Percentiles rank a stretch among this genome's conserved stretches.
These are phyloP conservation scores for Kuschelorhynchus macadamiae DNA, from an alignment of 2,888 invertebrate genomes.

Conservation along the genomic window DNA sequence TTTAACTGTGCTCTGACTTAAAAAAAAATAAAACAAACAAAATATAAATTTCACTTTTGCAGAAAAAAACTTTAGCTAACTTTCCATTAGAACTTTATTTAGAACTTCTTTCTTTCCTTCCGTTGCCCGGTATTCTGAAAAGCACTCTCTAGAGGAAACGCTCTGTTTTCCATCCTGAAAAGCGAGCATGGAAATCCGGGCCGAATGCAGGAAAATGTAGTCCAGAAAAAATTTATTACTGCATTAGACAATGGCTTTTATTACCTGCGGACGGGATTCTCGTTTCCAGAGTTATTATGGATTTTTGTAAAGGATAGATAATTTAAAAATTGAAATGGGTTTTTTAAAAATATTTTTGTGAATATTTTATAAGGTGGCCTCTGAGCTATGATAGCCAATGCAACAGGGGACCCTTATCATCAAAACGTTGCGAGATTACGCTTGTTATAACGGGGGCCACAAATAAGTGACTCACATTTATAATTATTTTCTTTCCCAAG, in stretches of 20 bases:
- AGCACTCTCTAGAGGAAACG: slow-evolving; percentile 39
- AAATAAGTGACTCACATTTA: too few species aligned
- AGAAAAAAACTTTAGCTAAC: not conserved
- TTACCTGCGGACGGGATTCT: slow-evolving; percentile 24
- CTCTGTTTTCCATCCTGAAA: slow-evolving; percentile 28
- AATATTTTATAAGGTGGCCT: too few species aligned
- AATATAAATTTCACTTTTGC: too few species aligned
- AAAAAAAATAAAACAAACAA: too few species aligned
- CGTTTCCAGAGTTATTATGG: slow-evolving; percentile 17
- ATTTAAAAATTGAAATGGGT: too few species aligned
- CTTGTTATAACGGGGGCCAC: too few species aligned
- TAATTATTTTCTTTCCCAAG: too few species aligned
- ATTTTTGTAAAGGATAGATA: slow-evolving; percentile 19
- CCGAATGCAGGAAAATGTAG: slow-evolving; percentile 11
- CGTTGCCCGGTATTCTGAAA: slow-evolving; percentile 14
- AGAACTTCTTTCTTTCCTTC: slow-evolving; percentile 23
- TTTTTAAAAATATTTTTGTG: too few species aligned
- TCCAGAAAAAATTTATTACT: slow-evolving; percentile 34
- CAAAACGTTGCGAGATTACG: too few species aligned
- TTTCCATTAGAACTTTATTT: slow-evolving; percentile 30
- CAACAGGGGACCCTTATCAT: too few species aligned
- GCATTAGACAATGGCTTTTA: slow-evolving; percentile 38
- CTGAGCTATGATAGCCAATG: too few species aligned
- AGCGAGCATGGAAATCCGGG: slow-evolving; percentile 38
- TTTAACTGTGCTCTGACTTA: too few species aligned